phyloP scores from a whole-genome alignment of 2,888 invertebrate species.

The Nysson spinosus region DNA sequence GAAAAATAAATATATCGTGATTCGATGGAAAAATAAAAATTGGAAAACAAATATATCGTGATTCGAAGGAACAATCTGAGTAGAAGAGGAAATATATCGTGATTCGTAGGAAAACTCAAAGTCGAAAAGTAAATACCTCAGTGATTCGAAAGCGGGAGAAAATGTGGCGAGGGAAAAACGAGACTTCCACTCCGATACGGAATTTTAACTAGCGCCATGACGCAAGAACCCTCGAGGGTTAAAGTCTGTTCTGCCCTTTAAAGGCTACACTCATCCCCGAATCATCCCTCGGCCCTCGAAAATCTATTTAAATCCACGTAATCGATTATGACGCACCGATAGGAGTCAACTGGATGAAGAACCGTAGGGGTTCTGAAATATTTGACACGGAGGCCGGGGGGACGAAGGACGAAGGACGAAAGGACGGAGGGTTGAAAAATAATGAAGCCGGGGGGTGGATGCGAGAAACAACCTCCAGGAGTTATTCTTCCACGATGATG shows the following conservation, averaged over 20 bases:
- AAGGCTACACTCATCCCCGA: constrained; percentile 33
- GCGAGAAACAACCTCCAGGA: no score
- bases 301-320: constrained; percentile 57
- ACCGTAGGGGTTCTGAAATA: constrained; percentile 14
- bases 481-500: constrained; percentile 1
- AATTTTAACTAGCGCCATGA: constrained; percentile 19
- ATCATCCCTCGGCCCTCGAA: constrained; percentile 43
- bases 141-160: not conserved
- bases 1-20: no score
- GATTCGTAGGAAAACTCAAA: no score
- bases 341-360: constrained; percentile 38
- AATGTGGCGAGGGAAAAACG: not conserved
- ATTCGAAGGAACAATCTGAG: no score
- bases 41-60: no score
- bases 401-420: constrained; percentile 4
- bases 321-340: constrained; percentile 59
- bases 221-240: constrained; percentile 17
- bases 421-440: not conserved
- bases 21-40: no score
- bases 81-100: no score
- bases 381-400: constrained; percentile 11
- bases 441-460: no score
- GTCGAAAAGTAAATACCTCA: no score
- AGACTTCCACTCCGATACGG: not conserved
- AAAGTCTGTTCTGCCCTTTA: constrained; percentile 11